Evolutionary conservation across 2,888 invertebrate species (phyloP), one percentile per base, ranked within the genome.

Genomic region (Ichneumon xanthorius): DNA sequence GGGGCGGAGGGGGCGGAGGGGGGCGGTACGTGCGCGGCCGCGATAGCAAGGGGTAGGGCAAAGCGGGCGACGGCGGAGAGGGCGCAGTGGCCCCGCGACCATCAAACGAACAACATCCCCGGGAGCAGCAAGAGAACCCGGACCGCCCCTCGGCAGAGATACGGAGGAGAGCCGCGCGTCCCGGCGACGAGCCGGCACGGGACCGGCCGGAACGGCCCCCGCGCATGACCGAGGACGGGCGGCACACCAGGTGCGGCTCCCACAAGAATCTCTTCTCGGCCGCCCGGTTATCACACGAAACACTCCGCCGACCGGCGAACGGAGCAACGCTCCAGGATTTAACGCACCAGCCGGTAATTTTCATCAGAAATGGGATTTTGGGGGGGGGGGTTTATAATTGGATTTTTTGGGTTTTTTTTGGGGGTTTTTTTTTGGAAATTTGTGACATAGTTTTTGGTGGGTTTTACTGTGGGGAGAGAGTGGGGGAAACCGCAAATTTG

Each of bases 1-100:
- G 92, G 93, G 94, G 86, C 89, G 82, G 89, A 87, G 88, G 87
- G 68, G 33, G 72, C 65, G 63, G 71, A 80, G 65, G 37, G 7
- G 33, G 33, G 33, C 93, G 94, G 95, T 95, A 95, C 95, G 95
- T 37, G 72, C 58, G 79, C 58, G 78, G 63, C 73, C 72, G 65
- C 95, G 95, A 95, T 95, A 95, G 72, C 83, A 86, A 78, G 86
- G 89, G 93, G 93, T 88, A 91, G 91, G 87, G 87, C 95, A 94
- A 95, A 95, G 95, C 93, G 94, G 95, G 95, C 94, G 94, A 93
- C 94, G 94, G 94, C 94, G 95, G 95, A 93, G 93, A 94, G 94
- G 94, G 94, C 93, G 94, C 94, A 94, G 94, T 93, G 92, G 95
- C 95, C 95, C 95, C 95, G 95, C 92, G 94, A 94, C 94, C 94